phyloP scores from a whole-genome alignment of 2,113 vertebrate genomes.

The Ceuthmochares aereus region DNA sequence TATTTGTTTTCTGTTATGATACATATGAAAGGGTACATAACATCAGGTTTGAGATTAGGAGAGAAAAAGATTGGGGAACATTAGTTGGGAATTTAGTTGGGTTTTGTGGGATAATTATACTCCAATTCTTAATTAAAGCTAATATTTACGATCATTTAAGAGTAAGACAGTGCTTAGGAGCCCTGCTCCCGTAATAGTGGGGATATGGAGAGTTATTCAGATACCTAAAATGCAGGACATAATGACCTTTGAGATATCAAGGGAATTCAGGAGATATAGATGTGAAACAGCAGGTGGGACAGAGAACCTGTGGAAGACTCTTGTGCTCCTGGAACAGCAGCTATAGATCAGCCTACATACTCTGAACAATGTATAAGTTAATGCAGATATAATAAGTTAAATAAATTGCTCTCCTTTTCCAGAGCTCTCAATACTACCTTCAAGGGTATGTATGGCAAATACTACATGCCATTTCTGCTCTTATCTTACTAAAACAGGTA shows the following conservation, averaged over 20 bases:
- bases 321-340: background rate
- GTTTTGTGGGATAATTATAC: background rate
- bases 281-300: background rate
- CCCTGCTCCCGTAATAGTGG: background rate
- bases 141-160: background rate
- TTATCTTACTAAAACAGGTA: background rate
- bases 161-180: background rate
- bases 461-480: background rate
- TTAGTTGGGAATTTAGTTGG: background rate
- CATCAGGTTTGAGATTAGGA: background rate
- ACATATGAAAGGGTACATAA: background rate
- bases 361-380: fast-evolving
- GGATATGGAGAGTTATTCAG: too few relatives aligned
- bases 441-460: background rate
- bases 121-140: background rate
- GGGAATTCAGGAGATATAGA: background rate
- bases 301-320: background rate
- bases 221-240: background rate
- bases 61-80: fast-evolving
- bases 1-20: background rate
- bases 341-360: background rate
- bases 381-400: background rate
- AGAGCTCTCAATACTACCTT: background rate
- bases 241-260: background rate
- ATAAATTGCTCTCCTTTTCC: background rate